phyloP scores from a whole-genome alignment of 2,113 vertebrate genomes.

The Puntigrus tetrazona region DNA sequence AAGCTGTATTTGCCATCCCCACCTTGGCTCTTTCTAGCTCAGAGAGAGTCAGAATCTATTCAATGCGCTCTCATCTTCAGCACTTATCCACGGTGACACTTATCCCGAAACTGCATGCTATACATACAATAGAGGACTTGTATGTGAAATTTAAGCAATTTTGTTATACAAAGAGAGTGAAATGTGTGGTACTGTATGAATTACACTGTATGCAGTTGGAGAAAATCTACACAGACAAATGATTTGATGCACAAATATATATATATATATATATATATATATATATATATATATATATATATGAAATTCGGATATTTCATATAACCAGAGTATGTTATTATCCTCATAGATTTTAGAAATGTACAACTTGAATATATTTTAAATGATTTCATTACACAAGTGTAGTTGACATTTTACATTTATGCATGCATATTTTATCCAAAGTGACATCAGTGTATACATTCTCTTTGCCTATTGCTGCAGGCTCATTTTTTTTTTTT shows the following conservation, averaged over 20 bases:
- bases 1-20: constrained; percentile 43
- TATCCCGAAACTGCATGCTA: constrained; percentile 27
- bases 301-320: neutral
- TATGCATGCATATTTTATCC: too few species aligned
- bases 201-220: neutral
- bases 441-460: too few species aligned
- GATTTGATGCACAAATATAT: neutral
- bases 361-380: neutral
- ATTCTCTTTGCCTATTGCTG: neutral
- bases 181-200: neutral
- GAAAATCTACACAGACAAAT: neutral
- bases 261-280: too few species aligned
- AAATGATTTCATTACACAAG: neutral
- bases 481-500: neutral
- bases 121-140: constrained; percentile 12
- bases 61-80: neutral
- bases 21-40: constrained; percentile 18
- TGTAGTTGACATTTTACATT: neutral
- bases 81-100: constrained; percentile 25
- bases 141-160: neutral
- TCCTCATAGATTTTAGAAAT: neutral
- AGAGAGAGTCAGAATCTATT: constrained; percentile 13
- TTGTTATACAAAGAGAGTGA: neutral
- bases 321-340: neutral
- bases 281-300: too few species aligned